phyloP scores from a whole-genome alignment of 2,888 invertebrate genomes.

The Drosophila rellima region DNA sequence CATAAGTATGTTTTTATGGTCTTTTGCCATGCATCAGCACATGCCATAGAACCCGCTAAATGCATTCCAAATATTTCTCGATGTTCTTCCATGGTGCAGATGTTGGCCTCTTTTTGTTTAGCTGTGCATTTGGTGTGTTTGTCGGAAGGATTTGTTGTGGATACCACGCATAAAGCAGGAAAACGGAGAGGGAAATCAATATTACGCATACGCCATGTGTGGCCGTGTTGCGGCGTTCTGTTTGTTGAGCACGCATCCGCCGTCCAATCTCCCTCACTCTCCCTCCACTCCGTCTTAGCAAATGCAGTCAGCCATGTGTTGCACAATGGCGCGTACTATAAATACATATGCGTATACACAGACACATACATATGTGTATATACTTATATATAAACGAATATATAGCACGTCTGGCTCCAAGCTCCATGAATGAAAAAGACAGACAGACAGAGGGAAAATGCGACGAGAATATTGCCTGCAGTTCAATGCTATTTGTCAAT shows the following conservation, averaged over 20 bases:
- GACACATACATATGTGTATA: neutral
- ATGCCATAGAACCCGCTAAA: slow-evolving; percentile 13
- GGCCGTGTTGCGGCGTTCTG: slow-evolving; percentile 29
- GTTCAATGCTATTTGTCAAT: slow-evolving; percentile 79
- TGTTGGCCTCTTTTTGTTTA: slow-evolving; percentile 1
- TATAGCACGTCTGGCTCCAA: slow-evolving; percentile 53
- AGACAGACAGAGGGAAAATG: slow-evolving; percentile 9
- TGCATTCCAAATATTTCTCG: slow-evolving; percentile 23
- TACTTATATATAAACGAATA: slow-evolving; percentile 37
- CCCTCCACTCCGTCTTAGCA: neutral
- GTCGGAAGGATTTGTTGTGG: slow-evolving; percentile 44
- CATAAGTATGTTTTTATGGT: slow-evolving; percentile 14
- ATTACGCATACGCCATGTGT: slow-evolving; percentile 66
- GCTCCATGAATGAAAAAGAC: slow-evolving; percentile 70
- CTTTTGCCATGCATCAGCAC: slow-evolving; percentile 11
- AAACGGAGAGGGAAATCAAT: slow-evolving; percentile 44
- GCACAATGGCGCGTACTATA: slow-evolving; percentile 56
- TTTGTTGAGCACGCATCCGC: slow-evolving; percentile 32
- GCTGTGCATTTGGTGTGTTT: slow-evolving; percentile 32
- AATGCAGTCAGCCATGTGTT: slow-evolving; percentile 66
- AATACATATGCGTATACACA: slow-evolving; percentile 34
- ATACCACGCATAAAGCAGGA: slow-evolving; percentile 6
- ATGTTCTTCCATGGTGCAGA: slow-evolving; percentile 25
- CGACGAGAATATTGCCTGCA: slow-evolving; percentile 60
- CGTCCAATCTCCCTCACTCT: slow-evolving; percentile 6